Base-by-base conservation (phyloP, 2,797 vertebrate species). In the Megaceryle alcyon region DNA sequence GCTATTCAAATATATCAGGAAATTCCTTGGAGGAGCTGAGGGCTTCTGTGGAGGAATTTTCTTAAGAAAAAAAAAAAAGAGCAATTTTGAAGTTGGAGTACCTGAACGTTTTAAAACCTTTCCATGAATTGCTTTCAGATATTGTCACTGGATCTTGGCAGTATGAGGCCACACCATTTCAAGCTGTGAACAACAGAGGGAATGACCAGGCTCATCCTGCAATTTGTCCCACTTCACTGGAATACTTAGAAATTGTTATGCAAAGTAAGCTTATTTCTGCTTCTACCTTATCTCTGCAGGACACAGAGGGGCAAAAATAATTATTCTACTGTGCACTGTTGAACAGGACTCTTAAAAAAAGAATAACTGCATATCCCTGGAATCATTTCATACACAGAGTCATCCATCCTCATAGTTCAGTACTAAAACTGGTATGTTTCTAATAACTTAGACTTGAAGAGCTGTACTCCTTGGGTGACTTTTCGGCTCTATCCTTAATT, bases 121-220 rank as follows among this genome's bases (percentile, higher is more conserved):
- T 39, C 29, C 13, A 15, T 51, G 10, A 79, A 33, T 82, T 86
- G 37, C 37, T 96, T 92, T 96, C 79, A 94, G 91, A 85, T 93
- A 49, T 80, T 59, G 60, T 64, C 48, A 51, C 35, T 51, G 61
- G 71, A 91, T 95, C 88, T 94, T 88, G 91, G 72, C 82, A 87
- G 73, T 66, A 89, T 92, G 91, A 96, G 93, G 94, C 66, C 59
- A 69, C 66, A 75, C 73, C 59, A 64, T 82, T 86, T 94, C 92
- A 95, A 95, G n/a, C 79, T 54, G 54, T 87, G 49, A 97, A 91
- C 54, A 94, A 88, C 33, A 77, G 51, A 80, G 54, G 7, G 17
- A 85, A 87, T 89, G 71, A 94, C 88, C 93, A 93, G 48, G 59
- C 64, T 82, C 39, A 12, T 53, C 35, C 77, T 83, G 46, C 35